Base-by-base conservation (phyloP, 2,113 vertebrate genomes). In the Shinisaurus crocodilurus region DNA sequence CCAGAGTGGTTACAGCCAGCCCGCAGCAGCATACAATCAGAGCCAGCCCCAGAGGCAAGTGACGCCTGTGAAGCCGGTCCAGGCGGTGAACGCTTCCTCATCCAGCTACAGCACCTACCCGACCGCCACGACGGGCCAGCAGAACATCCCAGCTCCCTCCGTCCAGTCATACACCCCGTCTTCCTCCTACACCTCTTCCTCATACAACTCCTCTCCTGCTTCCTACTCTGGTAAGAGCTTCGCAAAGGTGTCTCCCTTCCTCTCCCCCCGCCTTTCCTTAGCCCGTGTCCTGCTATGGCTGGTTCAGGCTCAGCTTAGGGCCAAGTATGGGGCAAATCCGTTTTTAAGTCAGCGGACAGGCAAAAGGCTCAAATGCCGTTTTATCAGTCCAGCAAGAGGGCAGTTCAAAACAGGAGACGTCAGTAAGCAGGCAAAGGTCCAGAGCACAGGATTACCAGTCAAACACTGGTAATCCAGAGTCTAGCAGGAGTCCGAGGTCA, bases 51-150 rank as follows among this genome's bases (percentile, higher is more conserved):
- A 97, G 89, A 92, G 96, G 45, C 97, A 97, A 94, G 96, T 96
- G 34, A 96, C 97, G 0, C 94, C 96, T 0, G 91, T 97, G 25
- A 96, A 97, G 83, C 95, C 94, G 2, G 92, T 97, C 37, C 95
- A 95, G 5, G 96, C 96, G 4, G 93, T 95, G 88, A 95, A 95
- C 75, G n/a, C 96, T 0, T 93, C 96, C 57, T 95, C 97, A 60
- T 95, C 96, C 92, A 97, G 94, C 94, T 97, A 97, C 92, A 97
- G 96, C 93, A 94, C 96, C 88, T 97, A 97, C 82, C 96, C 97
- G 3, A 89, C 90, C 9, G 96, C 92, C 54, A 97, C 96, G 37
- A 96, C 96, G 2, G 87, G 96, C 20, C 98, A 97, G 94, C 97
- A 97, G 67, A 86, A 92, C 0, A 94, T 95, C 7, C 95, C 96